A percentile compares a stretch with the other conserved stretches of the same genome.
These are phyloP conservation scores for Phania funesta DNA, from an alignment of 2,888 invertebrate genomes.

Conservation along the genomic window DNA sequence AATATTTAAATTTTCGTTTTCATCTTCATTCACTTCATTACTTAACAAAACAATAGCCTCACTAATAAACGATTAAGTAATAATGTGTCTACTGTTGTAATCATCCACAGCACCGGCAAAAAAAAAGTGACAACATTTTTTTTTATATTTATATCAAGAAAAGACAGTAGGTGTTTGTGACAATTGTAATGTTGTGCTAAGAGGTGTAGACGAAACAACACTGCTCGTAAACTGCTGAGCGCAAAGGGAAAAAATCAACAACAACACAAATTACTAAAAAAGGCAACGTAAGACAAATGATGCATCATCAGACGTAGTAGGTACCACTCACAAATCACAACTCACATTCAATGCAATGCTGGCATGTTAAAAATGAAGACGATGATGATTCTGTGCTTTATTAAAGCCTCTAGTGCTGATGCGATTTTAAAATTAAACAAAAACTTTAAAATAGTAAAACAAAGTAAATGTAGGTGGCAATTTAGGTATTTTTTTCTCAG, in stretches of 20 bases:
- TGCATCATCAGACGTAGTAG: slow-evolving; percentile 36
- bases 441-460: not conserved
- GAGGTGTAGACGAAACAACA: slow-evolving; percentile 37
- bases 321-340: slow-evolving; percentile 8
- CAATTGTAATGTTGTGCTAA: slow-evolving; percentile 46
- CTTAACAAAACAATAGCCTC: slow-evolving; percentile 46
- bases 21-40: slow-evolving; percentile 24
- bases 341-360: slow-evolving; percentile 2
- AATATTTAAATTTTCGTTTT: slow-evolving; percentile 33
- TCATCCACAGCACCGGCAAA: slow-evolving; percentile 13
- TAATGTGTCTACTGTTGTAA: slow-evolving; percentile 59
- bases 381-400: not conserved
- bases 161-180: slow-evolving; percentile 62
- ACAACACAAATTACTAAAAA: slow-evolving; percentile 24
- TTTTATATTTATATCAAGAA: not conserved
- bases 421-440: not conserved
- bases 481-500: slow-evolving; percentile 52
- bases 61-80: slow-evolving; percentile 67
- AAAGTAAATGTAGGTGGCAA: slow-evolving; percentile 49
- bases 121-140: slow-evolving; percentile 3
- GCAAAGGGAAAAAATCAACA: not conserved
- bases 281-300: slow-evolving; percentile 51
- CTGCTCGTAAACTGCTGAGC: not conserved
- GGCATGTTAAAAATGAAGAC: not conserved
- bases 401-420: slow-evolving; percentile 27